These are phyloP conservation scores for Chroicocephalus ridibundus DNA, from an alignment of 2,113 vertebrate genomes.

Conservation along the genomic window DNA sequence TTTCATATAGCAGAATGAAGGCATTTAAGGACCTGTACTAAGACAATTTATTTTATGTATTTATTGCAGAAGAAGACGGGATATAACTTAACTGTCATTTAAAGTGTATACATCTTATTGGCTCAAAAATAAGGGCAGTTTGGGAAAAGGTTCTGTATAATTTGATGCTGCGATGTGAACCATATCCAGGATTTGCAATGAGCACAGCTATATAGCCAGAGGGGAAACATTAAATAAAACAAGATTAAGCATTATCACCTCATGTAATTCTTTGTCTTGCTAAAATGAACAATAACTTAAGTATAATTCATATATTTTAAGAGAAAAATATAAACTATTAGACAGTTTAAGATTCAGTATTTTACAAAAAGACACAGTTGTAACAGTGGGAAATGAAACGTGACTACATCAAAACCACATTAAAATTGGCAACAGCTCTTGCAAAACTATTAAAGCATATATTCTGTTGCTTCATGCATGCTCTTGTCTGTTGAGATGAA, in stretches of 20 bases:
- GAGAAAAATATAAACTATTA: neutral
- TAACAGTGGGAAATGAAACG: neutral
- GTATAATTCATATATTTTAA: neutral
- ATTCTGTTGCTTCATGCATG: neutral
- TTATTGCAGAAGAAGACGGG: neutral
- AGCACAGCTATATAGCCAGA: neutral
- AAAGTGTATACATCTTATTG: neutral
- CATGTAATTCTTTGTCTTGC: neutral
- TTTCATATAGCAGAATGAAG: neutral
- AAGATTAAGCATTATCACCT: neutral
- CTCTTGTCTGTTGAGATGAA: neutral
- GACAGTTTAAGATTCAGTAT: neutral
- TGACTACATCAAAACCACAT: neutral
- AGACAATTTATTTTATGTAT: neutral
- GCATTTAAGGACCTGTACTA: neutral
- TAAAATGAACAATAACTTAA: neutral
- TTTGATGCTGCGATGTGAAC: neutral
- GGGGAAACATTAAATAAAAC: neutral
- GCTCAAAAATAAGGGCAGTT: neutral
- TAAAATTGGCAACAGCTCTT: constrained; percentile 19
- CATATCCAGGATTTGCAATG: neutral
- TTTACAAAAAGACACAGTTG: neutral
- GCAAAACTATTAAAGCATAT: constrained; percentile 10
- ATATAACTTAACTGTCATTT: neutral
- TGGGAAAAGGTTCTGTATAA: neutral